Percentiles rank a stretch among this genome's conserved stretches.
Conservation (phyloP, 2,797 vertebrate genomes). For the Melanotaenia maccullochi region DNA sequence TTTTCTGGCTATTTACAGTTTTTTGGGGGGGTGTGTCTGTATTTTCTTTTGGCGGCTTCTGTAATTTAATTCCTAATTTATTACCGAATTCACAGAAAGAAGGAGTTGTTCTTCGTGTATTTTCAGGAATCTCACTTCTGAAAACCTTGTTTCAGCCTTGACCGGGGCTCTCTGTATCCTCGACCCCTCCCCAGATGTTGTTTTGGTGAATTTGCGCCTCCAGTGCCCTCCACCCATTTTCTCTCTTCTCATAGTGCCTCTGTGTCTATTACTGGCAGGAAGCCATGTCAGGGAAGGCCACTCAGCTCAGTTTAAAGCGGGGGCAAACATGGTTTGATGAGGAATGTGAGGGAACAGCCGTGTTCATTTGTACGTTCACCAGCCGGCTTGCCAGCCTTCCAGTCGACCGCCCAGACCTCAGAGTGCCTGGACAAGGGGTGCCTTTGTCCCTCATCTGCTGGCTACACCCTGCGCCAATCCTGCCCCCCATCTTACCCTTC, state of each 20-base stretch:
- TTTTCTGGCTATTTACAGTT: not conserved
- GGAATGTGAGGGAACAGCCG: constrained; percentile 80
- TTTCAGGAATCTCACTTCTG: constrained; percentile 19
- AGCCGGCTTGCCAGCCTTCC: constrained; percentile 65
- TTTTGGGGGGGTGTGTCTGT: not conserved
- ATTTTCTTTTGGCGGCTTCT: not conserved
- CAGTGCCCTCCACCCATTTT: constrained; percentile 58
- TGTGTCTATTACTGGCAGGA: constrained; percentile 73
- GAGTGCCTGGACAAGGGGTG: constrained; percentile 86
- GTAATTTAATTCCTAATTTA: not conserved
- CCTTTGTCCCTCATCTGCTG: constrained; percentile 86
- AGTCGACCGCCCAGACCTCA: constrained; percentile 69
- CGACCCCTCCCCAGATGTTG: constrained; percentile 62
- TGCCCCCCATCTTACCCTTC: constrained; percentile 74
- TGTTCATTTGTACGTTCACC: constrained; percentile 77
- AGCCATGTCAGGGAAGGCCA: constrained; percentile 66
- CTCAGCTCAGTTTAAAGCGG: constrained; percentile 72
- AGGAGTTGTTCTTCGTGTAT: not conserved
- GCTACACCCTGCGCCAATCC: constrained; percentile 71
- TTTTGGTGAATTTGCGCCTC: constrained; percentile 62
- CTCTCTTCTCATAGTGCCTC: constrained; percentile 57
- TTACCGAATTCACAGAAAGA: not conserved
- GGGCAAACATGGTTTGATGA: constrained; percentile 78
- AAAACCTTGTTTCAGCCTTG: constrained; percentile 38
- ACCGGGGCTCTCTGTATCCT: constrained; percentile 33